Evolutionary conservation across 2,113 vertebrate species (phyloP).

Genomic region (Numenius arquata): DNA sequence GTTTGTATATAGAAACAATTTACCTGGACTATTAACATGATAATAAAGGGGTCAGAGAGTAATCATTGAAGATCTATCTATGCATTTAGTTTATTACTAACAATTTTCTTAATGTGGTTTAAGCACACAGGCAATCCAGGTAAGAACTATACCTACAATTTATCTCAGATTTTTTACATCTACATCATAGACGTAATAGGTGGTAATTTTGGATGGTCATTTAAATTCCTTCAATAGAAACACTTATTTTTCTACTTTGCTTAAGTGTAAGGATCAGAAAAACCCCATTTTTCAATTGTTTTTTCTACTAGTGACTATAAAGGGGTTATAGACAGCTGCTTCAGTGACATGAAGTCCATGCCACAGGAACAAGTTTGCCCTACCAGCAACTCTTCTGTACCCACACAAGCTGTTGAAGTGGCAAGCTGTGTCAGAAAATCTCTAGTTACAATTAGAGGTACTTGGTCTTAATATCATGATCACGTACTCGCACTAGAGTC

Average conservation of each 20-base stretch:
- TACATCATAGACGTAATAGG: not conserved
- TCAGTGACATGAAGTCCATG: not conserved
- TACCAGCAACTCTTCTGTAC: not conserved
- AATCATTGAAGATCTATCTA: not conserved
- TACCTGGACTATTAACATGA: not conserved
- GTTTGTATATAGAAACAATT: not conserved
- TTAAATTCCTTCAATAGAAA: not conserved
- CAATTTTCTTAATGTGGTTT: not conserved
- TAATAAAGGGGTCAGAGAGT: not conserved
- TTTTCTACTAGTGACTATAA: not conserved
- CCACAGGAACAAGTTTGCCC: not conserved
- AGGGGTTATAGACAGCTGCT: not conserved
- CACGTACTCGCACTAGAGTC: not conserved
- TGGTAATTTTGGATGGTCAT: not conserved
- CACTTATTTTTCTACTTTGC: too few species aligned
- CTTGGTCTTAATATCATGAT: not conserved
- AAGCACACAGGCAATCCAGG: not conserved
- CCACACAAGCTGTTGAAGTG: not conserved
- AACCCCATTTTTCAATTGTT: not conserved
- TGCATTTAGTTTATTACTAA: not conserved
- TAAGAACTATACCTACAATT: not conserved
- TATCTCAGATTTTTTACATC: not conserved
- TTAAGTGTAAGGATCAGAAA: not conserved
- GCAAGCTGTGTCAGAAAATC: not conserved
- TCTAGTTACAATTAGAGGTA: not conserved